phyloP scores from a whole-genome alignment of 2,888 invertebrate species.

The Drosophila affinis region DNA sequence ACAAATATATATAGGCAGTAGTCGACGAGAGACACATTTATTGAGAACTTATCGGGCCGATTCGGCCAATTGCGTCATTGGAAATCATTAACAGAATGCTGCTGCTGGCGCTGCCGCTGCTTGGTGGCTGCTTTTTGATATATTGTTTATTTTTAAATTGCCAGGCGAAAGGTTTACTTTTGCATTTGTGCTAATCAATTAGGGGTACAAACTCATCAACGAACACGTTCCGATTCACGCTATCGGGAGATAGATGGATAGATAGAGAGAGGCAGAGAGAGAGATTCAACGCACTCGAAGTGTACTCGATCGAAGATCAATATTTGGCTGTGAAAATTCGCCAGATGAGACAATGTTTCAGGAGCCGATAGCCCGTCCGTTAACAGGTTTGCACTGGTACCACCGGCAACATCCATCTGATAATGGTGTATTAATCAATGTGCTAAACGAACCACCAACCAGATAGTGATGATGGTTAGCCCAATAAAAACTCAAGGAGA shows the following conservation, averaged over 20 bases:
- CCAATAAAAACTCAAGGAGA: background rate
- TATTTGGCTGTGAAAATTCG: slow-evolving; percentile 45
- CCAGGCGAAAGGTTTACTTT: slow-evolving; percentile 18
- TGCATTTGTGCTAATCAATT: slow-evolving; percentile 20
- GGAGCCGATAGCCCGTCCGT: background rate
- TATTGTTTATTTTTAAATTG: slow-evolving; percentile 37
- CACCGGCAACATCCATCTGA: slow-evolving; percentile 2
- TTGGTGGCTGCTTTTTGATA: slow-evolving; percentile 34
- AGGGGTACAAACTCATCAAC: slow-evolving; percentile 4
- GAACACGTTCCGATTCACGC: slow-evolving; percentile 5
- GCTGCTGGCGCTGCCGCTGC: background rate
- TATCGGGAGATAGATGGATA: background rate
- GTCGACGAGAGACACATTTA: slow-evolving; percentile 6
- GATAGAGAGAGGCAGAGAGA: background rate
- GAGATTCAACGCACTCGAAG: background rate
- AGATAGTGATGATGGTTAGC: background rate
- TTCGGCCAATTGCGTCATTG: slow-evolving; percentile 58
- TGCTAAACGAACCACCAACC: slow-evolving; percentile 17
- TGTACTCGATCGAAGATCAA: slow-evolving; percentile 19
- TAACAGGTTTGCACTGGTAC: slow-evolving; percentile 45
- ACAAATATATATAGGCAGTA: background rate
- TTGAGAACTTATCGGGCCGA: slow-evolving; percentile 51
- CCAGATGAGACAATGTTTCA: slow-evolving; percentile 6
- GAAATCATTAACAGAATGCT: slow-evolving; percentile 38
- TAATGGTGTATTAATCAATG: slow-evolving; percentile 44